Percentiles rank a stretch among this genome's conserved stretches.
Evolutionary conservation across 92 coral and sea anemone species (phyloP).

Genomic region (Epizoanthus stellaris): DNA sequence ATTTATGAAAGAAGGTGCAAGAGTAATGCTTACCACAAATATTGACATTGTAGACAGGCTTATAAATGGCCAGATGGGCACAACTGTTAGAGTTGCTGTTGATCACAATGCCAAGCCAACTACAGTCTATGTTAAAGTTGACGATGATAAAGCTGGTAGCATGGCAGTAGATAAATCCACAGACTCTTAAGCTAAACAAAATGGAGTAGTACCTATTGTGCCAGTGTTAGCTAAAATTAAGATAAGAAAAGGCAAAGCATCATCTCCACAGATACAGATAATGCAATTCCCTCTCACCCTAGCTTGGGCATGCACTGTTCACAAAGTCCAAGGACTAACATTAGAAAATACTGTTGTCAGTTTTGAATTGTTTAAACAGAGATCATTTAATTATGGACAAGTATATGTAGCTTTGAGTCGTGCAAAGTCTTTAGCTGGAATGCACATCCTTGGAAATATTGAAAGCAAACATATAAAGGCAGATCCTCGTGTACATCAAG

Average conservation of each 20-base stretch:
- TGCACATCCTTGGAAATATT: constrained; percentile 54
- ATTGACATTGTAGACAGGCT: not conserved
- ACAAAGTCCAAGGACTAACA: too few species aligned
- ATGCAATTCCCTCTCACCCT: constrained; percentile 13
- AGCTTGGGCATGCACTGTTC: too few species aligned
- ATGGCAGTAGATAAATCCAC: not conserved
- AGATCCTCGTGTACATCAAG: constrained; percentile 46
- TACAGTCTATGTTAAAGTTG: too few species aligned
- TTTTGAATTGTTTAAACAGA: too few species aligned
- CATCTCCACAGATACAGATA: constrained; percentile 71
- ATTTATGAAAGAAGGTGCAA: not conserved
- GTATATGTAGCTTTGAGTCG: constrained; percentile 72
- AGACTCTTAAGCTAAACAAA: constrained; percentile 55
- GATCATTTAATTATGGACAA: constrained; percentile 62
- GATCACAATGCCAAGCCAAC: too few species aligned
- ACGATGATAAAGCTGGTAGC: too few species aligned
- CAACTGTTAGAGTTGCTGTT: too few species aligned
- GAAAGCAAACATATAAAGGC: constrained; percentile 52
- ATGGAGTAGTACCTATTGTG: not conserved
- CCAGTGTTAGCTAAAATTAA: not conserved
- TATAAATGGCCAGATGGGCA: constrained; percentile 71
- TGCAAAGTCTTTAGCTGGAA: constrained; percentile 52
- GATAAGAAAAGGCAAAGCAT: constrained; percentile 58
- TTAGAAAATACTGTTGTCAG: too few species aligned
- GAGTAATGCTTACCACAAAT: too few species aligned